Base-by-base conservation (phyloP, 2,113 vertebrate genomes). In the Corythornis vintsioides region DNA sequence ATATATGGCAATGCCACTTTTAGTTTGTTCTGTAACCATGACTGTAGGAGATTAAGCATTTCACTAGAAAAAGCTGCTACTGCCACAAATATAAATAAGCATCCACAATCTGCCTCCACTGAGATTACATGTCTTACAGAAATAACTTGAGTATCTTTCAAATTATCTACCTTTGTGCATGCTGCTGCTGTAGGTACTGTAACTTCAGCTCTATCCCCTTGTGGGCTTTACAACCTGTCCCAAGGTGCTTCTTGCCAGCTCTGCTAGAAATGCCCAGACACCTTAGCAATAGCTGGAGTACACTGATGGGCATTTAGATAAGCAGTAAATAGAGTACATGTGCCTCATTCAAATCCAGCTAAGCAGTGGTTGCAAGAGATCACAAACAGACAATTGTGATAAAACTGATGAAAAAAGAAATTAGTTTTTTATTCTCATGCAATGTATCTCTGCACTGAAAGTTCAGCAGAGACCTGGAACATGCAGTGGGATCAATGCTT, bases 401-500 rank as follows among this genome's bases (percentile, higher is more conserved):
- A 33, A 35, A 57, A 73, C 5, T 19, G 13, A n/a, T 25, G 21
- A 28, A 10, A 8, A 1, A 4, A 73, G 11, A 50, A 55, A 71
- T 50, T 7, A 26, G 15, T 61, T 78, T 53, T 53, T 16, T 70
- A 16, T 64, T 64, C 38, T 66, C 72, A 73, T 59, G 40, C 29
- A 88, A 72, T 15, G 38, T 47, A 35, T 72, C 47, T 63, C 78
- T 28, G 29, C 26, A 21, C 18, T 56, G 28, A 45, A 28, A 47
- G 31, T 15, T 33, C 47, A 47, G 35, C 79, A 52, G 11, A 70
- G 53, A 57, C 20, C 21, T 15, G 26, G 29, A 17, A 17, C n/a
- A 14, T 6, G 25, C n/a, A 82, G 35, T 2, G 0, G 31, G 26
- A 64, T 7, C 0, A 2, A 21, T 12, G 16, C 40, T 38, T 28